Percentiles rank a stretch among this genome's conserved stretches.
Evolutionary conservation across 92 coral and sea anemone species (phyloP).

Genomic region (Bergia puertoricense): DNA sequence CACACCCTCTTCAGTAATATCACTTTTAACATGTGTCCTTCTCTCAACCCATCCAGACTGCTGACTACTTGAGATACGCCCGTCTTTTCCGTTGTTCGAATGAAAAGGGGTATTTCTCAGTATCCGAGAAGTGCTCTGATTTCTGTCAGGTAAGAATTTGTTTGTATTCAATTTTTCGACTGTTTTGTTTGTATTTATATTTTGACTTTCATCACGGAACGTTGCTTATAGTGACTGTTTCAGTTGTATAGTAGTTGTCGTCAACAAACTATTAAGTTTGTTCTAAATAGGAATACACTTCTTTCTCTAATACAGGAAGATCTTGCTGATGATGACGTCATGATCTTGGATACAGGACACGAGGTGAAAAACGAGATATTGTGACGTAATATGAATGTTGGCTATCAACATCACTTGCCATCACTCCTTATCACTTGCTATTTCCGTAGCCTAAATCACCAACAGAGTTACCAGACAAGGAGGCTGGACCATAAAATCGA

Average conservation of each 20-base stretch:
- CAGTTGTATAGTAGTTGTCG: no score
- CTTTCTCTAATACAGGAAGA: constrained; percentile 70
- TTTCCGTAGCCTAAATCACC: neutral
- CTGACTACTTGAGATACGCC: constrained; percentile 85
- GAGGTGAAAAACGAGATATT: constrained; percentile 53
- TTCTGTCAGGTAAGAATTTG: constrained; percentile 86
- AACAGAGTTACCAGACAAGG: neutral
- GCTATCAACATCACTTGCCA: neutral
- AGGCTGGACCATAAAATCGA: neutral
- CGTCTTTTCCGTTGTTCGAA: constrained; percentile 98
- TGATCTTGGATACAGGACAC: constrained; percentile 96
- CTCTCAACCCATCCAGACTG: constrained; percentile 57
- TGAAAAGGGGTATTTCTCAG: constrained; percentile 94
- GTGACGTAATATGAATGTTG: neutral
- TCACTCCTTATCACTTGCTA: neutral
- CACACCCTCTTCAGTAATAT: no score
- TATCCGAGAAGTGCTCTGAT: constrained; percentile 97
- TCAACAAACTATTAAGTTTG: neutral
- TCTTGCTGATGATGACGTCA: constrained; percentile 90
- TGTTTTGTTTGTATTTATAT: neutral
- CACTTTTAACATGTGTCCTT: neutral
- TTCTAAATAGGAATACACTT: neutral
- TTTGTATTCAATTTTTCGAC: neutral
- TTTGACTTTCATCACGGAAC: neutral
- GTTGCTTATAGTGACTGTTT: neutral